These are phyloP conservation scores for Delia radicum DNA, from an alignment of 1,140 invertebrate genomes.

Conservation along the genomic window DNA sequence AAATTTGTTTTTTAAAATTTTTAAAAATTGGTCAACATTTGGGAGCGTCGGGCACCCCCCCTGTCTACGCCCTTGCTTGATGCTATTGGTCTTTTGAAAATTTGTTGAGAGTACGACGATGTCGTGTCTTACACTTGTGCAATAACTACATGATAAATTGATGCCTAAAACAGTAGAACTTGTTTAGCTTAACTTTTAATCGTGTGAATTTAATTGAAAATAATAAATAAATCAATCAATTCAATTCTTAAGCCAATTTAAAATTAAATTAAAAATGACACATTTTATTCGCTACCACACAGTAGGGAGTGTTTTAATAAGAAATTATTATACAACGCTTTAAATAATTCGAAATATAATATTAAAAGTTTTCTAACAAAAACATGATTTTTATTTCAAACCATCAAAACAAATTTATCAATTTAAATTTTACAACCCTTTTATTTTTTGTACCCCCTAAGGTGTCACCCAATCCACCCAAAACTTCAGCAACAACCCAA, in stretches of 20 bases:
- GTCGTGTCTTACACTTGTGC: too few species aligned
- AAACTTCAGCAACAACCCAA: not conserved
- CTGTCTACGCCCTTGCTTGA: too few species aligned
- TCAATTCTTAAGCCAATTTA: not conserved
- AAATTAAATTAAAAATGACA: constrained; percentile 2
- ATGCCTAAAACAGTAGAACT: not conserved
- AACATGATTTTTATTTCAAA: not conserved
- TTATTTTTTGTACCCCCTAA: not conserved
- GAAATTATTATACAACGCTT: not conserved
- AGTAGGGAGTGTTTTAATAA: not conserved
- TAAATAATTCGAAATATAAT: not conserved
- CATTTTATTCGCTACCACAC: not conserved
- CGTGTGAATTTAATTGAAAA: not conserved
- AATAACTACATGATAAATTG: not conserved
- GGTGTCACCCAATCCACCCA: not conserved
- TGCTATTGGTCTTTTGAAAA: too few species aligned
- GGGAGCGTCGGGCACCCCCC: too few species aligned
- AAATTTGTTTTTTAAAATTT: too few species aligned
- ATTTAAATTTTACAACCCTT: not conserved
- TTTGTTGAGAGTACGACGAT: too few species aligned
- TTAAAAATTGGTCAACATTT: too few species aligned
- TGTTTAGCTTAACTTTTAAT: not conserved
- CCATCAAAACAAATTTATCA: not conserved
- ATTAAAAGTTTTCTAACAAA: not conserved
- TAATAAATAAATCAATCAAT: constrained; percentile 2